These are phyloP conservation scores for Zaprionus lineosus DNA, from an alignment of 2,888 invertebrate genomes.

Conservation along the genomic window DNA sequence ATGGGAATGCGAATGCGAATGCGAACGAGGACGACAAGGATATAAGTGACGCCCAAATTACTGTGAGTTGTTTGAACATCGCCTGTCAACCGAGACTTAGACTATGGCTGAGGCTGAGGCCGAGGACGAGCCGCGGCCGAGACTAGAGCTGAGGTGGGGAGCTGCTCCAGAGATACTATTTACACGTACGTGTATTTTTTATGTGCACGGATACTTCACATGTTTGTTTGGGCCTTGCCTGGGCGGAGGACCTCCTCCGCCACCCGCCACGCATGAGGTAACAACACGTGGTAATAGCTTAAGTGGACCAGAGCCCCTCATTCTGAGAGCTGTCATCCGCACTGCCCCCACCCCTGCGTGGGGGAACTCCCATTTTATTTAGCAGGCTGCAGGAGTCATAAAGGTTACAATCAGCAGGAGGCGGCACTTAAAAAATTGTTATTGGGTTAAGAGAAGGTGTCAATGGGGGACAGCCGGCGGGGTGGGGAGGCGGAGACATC, in stretches of 20 bases:
- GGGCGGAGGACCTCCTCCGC: not conserved
- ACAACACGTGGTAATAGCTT: conserved; percentile 27
- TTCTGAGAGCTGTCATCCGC: conserved; percentile 42
- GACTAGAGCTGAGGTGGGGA: not conserved
- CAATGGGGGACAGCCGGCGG: too few species aligned
- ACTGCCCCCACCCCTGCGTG: conserved; percentile 14
- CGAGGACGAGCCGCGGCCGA: not conserved
- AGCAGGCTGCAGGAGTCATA: too few species aligned
- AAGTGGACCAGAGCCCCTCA: conserved; percentile 29
- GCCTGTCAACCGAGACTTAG: conserved; percentile 10
- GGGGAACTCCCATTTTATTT: too few species aligned
- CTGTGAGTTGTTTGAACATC: conserved; percentile 48
- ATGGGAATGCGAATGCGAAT: conserved; percentile 3
- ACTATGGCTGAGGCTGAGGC: not conserved
- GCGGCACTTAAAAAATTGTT: too few species aligned
- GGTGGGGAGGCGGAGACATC: too few species aligned
- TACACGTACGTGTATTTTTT: conserved; percentile 11
- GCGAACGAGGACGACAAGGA: conserved; percentile 45
- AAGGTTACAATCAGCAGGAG: too few species aligned
- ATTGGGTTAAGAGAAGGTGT: too few species aligned
- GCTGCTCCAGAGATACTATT: not conserved
- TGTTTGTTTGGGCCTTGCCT: conserved; percentile 15
- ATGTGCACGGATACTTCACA: conserved; percentile 6
- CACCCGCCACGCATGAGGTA: conserved; percentile 18
- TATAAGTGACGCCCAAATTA: conserved; percentile 63